Percentiles rank a stretch among this genome's conserved stretches.
phyloP scores from a whole-genome alignment of 1,140 invertebrate genomes.

The Chlorops oryzae region DNA sequence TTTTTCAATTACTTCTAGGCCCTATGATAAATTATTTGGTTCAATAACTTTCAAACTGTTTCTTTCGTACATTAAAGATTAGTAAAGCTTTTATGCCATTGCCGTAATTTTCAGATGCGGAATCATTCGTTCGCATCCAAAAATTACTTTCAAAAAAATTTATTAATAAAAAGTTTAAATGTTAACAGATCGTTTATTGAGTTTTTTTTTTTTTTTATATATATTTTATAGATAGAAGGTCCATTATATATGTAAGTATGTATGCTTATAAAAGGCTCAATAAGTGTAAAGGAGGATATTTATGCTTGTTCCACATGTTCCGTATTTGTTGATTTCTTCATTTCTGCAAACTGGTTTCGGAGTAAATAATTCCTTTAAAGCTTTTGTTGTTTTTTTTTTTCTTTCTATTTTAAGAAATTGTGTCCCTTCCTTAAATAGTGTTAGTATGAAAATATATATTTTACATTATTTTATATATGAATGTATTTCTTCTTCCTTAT shows the following conservation, averaged over 20 bases:
- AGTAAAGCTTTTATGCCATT: slow-evolving; percentile 9
- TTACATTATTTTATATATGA: no score
- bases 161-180: not conserved
- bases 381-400: no score
- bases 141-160: not conserved
- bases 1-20: no score
- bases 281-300: not conserved
- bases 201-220: not conserved
- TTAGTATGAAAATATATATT: no score
- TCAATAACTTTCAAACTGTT: no score
- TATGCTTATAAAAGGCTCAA: not conserved
- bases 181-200: not conserved
- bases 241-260: not conserved
- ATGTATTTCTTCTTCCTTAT: no score
- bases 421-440: no score
- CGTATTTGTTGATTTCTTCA: not conserved
- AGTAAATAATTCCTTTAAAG: no score
- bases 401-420: no score
- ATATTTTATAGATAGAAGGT: not conserved
- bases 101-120: not conserved
- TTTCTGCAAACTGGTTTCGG: not conserved
- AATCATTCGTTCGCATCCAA: not conserved
- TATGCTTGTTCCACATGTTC: not conserved
- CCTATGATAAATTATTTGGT: no score
- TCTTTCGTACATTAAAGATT: not conserved